These are phyloP conservation scores for Agrochola lota DNA, from an alignment of 2,888 invertebrate genomes.

Conservation along the genomic window DNA sequence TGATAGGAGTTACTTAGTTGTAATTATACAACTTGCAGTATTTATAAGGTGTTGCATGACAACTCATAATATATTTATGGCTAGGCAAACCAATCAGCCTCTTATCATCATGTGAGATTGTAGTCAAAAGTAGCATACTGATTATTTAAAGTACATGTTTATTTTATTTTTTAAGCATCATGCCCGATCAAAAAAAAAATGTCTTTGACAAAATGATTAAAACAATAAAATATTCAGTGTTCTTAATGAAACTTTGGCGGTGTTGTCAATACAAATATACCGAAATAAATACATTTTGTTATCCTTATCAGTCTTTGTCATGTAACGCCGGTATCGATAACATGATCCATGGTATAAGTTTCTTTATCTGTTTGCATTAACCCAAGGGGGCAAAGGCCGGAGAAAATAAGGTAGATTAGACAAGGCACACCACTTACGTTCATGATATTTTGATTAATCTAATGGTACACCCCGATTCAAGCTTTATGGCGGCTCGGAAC, in stretches of 20 bases:
- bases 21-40: conserved; percentile 13
- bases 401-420: background rate
- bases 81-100: background rate
- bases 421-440: background rate
- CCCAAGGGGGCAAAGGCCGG: conserved; percentile 17
- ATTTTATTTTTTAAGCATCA: too few species aligned
- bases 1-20: background rate
- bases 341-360: conserved; percentile 27
- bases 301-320: conserved; percentile 33
- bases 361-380: conserved; percentile 27
- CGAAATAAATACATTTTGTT: background rate
- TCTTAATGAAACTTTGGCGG: background rate
- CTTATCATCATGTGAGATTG: background rate
- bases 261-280: conserved; percentile 8
- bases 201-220: background rate
- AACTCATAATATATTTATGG: background rate
- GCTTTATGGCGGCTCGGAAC: too few species aligned
- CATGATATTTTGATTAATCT: background rate
- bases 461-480: background rate
- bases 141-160: background rate
- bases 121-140: background rate
- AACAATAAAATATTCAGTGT: background rate
- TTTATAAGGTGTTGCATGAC: conserved; percentile 10
- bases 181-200: background rate
- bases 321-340: conserved; percentile 29